Evolutionary conservation across 2,888 invertebrate genomes (phyloP).

Genomic region (Osmoderma eremita): DNA sequence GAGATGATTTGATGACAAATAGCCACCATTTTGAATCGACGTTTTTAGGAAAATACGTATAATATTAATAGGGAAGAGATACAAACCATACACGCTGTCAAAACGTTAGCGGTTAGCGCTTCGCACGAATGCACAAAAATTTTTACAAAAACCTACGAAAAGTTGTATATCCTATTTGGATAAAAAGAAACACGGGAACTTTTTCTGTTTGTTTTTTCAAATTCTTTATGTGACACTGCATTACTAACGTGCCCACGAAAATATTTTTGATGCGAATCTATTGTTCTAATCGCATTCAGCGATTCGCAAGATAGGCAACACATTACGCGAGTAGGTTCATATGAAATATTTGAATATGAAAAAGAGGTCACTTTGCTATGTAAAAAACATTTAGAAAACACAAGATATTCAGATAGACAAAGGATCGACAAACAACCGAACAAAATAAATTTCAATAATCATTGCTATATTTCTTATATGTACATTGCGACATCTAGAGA

Average conservation of each 20-base stretch:
- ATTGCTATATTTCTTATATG: too few species aligned
- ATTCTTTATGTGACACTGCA: conserved; percentile 3
- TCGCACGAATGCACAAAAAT: conserved; percentile 14
- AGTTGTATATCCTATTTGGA: not conserved
- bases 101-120: conserved; percentile 34
- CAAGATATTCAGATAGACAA: too few species aligned
- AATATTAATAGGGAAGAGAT: too few species aligned
- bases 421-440: too few species aligned
- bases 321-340: not conserved
- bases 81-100: conserved; percentile 40
- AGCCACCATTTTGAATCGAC: conserved; percentile 60
- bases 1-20: conserved; percentile 59
- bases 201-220: conserved; percentile 4
- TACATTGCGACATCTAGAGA: too few species aligned
- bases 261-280: conserved; percentile 10
- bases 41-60: conserved; percentile 45
- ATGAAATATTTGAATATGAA: too few species aligned
- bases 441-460: too few species aligned
- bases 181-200: conserved; percentile 1
- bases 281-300: conserved; percentile 7
- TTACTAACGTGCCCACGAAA: not conserved
- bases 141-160: not conserved
- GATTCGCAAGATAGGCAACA: not conserved
- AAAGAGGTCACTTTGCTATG: too few species aligned
- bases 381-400: too few species aligned